Conservation (phyloP, 53 echinoderm and acorn worm species). For the Holothuria leucospilota region DNA sequence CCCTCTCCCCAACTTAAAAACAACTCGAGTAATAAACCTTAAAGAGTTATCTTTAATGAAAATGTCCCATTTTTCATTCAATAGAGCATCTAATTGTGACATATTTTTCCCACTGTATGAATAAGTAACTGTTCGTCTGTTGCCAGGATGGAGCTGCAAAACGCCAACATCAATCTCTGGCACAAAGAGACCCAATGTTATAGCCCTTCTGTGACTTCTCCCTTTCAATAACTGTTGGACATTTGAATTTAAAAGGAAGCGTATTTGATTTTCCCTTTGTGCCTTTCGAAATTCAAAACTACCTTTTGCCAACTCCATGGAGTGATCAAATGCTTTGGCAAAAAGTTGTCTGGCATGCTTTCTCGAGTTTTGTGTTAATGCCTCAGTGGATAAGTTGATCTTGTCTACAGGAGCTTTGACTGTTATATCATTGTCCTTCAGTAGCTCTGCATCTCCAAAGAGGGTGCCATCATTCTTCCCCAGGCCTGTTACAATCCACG, state of each 20-base stretch:
- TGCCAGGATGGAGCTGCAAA: neutral
- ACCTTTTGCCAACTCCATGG: too few relatives aligned
- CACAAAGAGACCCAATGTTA: neutral
- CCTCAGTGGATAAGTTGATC: too few relatives aligned
- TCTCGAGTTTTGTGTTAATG: too few relatives aligned
- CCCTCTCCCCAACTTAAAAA: constrained; percentile 1
- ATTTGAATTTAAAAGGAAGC: neutral
- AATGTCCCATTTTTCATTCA: neutral
- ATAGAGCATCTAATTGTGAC: neutral
- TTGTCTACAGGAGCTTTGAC: neutral
- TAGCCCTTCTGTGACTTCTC: neutral
- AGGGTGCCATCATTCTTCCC: neutral
- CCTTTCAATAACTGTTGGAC: neutral
- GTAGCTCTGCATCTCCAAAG: neutral
- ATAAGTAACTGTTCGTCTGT: neutral
- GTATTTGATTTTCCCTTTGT: neutral
- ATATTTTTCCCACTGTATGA: neutral
- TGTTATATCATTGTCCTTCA: neutral
- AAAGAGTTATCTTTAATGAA: neutral
- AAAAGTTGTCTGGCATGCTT: too few relatives aligned
- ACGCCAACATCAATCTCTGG: neutral
- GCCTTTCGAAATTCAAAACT: neutral
- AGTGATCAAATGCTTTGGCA: too few relatives aligned
- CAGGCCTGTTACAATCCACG: neutral
- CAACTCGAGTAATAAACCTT: neutral